Conservation (phyloP, 2,888 invertebrate genomes). For the Dryococelus australis region DNA sequence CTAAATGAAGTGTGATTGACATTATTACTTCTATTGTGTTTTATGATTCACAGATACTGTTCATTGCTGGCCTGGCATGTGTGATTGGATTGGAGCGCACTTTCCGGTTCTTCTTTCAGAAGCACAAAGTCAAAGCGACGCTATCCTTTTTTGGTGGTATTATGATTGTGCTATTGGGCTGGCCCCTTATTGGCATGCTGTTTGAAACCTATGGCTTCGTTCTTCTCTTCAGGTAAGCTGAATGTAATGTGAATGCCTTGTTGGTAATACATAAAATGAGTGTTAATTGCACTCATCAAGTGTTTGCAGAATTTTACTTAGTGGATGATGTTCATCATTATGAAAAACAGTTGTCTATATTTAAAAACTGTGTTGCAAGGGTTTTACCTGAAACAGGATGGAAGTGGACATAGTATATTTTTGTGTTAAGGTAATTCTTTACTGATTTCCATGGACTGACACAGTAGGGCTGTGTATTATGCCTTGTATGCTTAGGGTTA, state of each 20-base stretch:
- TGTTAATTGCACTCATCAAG: background rate
- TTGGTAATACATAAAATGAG: constrained; percentile 12
- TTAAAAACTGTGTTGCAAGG: no score
- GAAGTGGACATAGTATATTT: no score
- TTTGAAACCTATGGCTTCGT: constrained; percentile 97
- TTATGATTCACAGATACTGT: constrained; percentile 81
- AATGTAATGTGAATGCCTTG: constrained; percentile 34
- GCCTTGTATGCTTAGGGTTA: no score
- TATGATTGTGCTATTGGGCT: constrained; percentile 88
- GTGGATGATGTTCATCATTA: no score
- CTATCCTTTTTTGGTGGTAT: constrained; percentile 93
- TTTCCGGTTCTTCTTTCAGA: constrained; percentile 96
- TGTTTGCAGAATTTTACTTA: background rate
- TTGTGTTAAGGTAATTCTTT: no score
- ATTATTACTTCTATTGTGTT: no score
- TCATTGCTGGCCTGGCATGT: constrained; percentile 92
- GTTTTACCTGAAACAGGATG: no score
- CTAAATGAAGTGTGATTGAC: background rate
- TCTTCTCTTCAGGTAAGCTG: constrained; percentile 75
- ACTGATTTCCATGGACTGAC: no score
- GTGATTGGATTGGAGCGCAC: constrained; percentile 96
- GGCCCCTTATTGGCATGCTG: constrained; percentile 96
- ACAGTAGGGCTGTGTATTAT: no score
- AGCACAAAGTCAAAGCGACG: constrained; percentile 92
- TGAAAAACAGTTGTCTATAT: no score